Conservation (phyloP, 2,113 vertebrate genomes). For the Cacatua alba region DNA sequence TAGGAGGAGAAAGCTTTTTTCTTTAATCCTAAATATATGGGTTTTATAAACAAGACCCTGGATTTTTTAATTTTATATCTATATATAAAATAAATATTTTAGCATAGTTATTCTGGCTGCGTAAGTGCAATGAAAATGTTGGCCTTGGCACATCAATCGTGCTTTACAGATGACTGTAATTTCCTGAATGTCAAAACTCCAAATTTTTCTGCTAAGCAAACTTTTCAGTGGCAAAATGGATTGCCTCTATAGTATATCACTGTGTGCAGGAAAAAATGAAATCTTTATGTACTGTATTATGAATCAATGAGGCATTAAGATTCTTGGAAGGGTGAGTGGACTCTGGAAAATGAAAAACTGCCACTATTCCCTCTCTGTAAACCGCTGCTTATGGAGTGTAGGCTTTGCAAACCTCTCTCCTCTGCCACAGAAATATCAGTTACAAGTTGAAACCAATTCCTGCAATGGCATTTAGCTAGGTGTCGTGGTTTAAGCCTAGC, state of each 20-base stretch:
- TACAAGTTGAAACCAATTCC: conserved; percentile 54
- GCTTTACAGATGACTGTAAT: conserved; percentile 84
- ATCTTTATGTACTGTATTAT: conserved; percentile 84
- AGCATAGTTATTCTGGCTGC: conserved; percentile 72
- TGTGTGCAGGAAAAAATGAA: conserved; percentile 80
- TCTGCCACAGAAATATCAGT: conserved; percentile 39
- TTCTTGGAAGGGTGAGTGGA: conserved; percentile 80
- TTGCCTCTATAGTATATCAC: conserved; percentile 82
- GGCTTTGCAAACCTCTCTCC: conserved; percentile 41
- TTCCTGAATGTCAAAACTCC: conserved; percentile 83
- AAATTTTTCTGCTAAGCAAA: conserved; percentile 83
- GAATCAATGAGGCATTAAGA: conserved; percentile 85
- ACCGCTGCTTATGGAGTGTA: conserved; percentile 50
- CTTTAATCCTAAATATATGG: conserved; percentile 32
- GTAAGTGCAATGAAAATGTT: conserved; percentile 78
- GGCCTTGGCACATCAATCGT: conserved; percentile 76
- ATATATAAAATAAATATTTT: conserved; percentile 57
- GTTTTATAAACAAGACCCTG: conserved; percentile 63
- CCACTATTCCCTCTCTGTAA: conserved; percentile 72
- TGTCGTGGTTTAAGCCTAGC: too few relatives aligned
- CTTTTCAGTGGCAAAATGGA: conserved; percentile 82
- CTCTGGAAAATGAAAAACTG: conserved; percentile 81
- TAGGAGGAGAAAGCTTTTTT: neutral
- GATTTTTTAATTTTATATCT: neutral
- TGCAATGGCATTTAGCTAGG: conserved; percentile 35